Evolutionary conservation across 1,140 invertebrate species (phyloP).

Genomic region (Papilio aristodemus): DNA sequence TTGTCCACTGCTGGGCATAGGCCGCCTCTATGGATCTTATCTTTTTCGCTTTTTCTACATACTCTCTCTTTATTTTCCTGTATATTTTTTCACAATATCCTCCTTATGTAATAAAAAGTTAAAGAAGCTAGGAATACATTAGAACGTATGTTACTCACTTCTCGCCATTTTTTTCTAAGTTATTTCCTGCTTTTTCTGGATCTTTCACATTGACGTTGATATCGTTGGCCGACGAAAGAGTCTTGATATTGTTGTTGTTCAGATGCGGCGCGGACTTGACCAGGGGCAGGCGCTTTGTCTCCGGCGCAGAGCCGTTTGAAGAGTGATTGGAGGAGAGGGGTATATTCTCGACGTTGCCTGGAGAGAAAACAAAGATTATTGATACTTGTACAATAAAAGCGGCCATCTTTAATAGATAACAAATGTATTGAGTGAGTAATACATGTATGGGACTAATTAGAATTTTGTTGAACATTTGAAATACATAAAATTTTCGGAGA

Average conservation of each 20-base stretch:
- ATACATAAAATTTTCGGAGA: too few relatives aligned
- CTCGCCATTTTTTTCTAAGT: slow-evolving; percentile 5
- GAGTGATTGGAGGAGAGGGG: slow-evolving; percentile 37
- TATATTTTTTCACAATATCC: too few relatives aligned
- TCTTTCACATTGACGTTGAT: slow-evolving; percentile 38
- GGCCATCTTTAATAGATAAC: too few relatives aligned
- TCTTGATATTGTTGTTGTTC: slow-evolving; percentile 55
- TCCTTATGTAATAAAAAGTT: too few relatives aligned
- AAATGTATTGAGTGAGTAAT: too few relatives aligned
- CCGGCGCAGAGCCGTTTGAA: slow-evolving; percentile 44
- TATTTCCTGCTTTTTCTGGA: slow-evolving; percentile 35
- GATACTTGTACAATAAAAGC: background rate
- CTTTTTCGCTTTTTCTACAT: too few relatives aligned
- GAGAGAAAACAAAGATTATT: slow-evolving; percentile 29
- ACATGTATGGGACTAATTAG: too few relatives aligned
- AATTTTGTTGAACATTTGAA: too few relatives aligned
- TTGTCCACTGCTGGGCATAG: too few relatives aligned
- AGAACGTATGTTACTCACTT: slow-evolving; percentile 7
- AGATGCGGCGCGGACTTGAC: slow-evolving; percentile 69
- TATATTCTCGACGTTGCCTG: slow-evolving; percentile 42
- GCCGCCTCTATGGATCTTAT: too few relatives aligned
- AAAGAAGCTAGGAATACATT: background rate
- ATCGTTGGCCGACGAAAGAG: slow-evolving; percentile 32
- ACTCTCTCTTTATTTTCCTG: too few relatives aligned
- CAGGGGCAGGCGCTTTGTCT: slow-evolving; percentile 55